A percentile compares a stretch with the other conserved stretches of the same genome.
phyloP scores from a whole-genome alignment of 2,797 vertebrate species.

The Pitangus sulphuratus region DNA sequence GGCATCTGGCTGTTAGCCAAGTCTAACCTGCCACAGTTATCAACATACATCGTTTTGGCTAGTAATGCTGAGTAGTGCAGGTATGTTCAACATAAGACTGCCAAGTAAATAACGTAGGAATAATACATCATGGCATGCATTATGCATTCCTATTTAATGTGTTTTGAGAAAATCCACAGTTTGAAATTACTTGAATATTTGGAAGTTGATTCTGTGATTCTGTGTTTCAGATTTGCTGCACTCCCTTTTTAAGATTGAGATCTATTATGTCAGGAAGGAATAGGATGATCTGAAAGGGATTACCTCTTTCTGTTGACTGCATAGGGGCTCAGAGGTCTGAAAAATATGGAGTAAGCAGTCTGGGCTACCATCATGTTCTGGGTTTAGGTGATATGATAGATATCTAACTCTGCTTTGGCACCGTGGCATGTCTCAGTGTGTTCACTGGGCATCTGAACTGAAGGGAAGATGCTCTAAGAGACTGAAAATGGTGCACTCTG shows the following conservation, averaged over 20 bases:
- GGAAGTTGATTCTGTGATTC: too few relatives aligned
- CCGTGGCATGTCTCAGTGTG: background rate
- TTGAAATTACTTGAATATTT: background rate
- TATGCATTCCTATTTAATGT: background rate
- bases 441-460: background rate
- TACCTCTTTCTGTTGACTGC: background rate
- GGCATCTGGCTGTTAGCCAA: background rate
- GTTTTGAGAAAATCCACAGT: background rate
- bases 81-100: background rate
- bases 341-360: background rate
- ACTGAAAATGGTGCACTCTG: background rate
- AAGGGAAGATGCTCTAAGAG: background rate
- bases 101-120: background rate
- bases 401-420: background rate
- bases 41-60: background rate
- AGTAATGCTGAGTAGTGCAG: background rate
- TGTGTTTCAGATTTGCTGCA: background rate
- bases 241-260: background rate
- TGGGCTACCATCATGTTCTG: background rate
- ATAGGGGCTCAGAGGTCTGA: background rate
- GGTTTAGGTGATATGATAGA: background rate
- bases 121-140: background rate
- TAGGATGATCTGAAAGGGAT: background rate
- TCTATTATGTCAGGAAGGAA: background rate
- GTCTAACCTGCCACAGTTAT: rapidly evolving